A percentile compares a stretch with the other conserved stretches of the same genome.
phyloP scores from a whole-genome alignment of 2,888 invertebrate genomes.

The Pammene fasciana region DNA sequence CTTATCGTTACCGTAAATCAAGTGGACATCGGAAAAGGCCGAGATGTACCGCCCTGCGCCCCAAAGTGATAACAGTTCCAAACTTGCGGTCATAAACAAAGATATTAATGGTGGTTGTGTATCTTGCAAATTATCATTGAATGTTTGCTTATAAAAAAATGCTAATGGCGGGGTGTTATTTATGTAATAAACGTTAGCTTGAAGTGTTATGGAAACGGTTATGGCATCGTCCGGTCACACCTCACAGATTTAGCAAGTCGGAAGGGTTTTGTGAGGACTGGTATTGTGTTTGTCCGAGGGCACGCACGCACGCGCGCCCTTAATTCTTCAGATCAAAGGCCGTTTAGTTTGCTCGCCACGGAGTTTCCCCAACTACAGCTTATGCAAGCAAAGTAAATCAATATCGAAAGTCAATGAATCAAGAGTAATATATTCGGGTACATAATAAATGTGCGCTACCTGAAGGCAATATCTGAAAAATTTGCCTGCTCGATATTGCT shows the following conservation, averaged over 20 bases:
- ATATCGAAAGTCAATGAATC: conserved; percentile 84
- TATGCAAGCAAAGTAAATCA: conserved; percentile 83
- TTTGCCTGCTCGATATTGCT: conserved; percentile 84
- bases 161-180: conserved; percentile 13
- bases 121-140: conserved; percentile 39
- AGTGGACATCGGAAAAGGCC: conserved; percentile 70
- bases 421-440: conserved; percentile 84
- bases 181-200: conserved; percentile 31
- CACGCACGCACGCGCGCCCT: conserved; percentile 53
- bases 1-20: conserved; percentile 78
- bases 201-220: conserved; percentile 35
- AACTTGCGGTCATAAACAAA: conserved; percentile 68
- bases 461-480: conserved; percentile 84
- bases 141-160: conserved; percentile 32
- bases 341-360: conserved; percentile 60
- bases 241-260: conserved; percentile 35
- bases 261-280: conserved; percentile 42
- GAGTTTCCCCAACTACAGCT: conserved; percentile 75
- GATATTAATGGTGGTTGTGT: conserved; percentile 56
- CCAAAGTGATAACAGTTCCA: conserved; percentile 72
- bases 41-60: conserved; percentile 65
- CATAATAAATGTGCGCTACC: conserved; percentile 84
- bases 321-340: conserved; percentile 69
- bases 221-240: conserved; percentile 37
- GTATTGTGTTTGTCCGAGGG: conserved; percentile 51